phyloP scores from a whole-genome alignment of 2,113 vertebrate species.

The Corydoras sp. region DNA sequence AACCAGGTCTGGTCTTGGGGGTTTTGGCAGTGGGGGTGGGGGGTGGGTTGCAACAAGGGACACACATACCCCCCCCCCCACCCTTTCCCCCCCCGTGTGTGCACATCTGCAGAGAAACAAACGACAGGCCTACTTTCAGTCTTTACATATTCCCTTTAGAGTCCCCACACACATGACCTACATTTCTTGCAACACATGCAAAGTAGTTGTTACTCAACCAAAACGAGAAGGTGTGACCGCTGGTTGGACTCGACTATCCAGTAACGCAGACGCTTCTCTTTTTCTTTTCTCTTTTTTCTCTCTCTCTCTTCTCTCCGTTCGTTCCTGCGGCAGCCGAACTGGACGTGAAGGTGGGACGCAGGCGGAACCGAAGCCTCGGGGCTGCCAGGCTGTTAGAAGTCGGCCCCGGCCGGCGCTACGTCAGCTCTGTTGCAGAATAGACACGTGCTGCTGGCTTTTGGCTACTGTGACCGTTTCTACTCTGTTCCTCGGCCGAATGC shows the following conservation, averaged over 20 bases:
- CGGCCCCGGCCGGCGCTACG: background rate
- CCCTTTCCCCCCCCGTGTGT: slow-evolving; percentile 28
- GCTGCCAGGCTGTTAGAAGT: background rate
- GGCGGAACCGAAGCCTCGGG: no score
- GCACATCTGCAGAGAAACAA: slow-evolving; percentile 63
- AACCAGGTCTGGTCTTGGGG: slow-evolving; percentile 50
- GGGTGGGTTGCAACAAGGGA: slow-evolving; percentile 39
- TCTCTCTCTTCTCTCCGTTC: background rate
- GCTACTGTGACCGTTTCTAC: background rate
- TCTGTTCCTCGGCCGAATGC: no score
- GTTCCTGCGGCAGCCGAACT: background rate
- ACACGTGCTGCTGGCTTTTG: slow-evolving; percentile 13
- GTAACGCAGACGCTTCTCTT: background rate
- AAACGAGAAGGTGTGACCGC: background rate
- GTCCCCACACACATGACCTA: slow-evolving; percentile 4
- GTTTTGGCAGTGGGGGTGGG: background rate
- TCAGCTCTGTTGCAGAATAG: slow-evolving; percentile 28
- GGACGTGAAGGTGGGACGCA: no score
- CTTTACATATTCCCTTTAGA: slow-evolving; percentile 1
- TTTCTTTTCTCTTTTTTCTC: background rate
- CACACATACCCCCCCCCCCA: slow-evolving; percentile 47
- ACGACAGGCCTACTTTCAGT: slow-evolving; percentile 24
- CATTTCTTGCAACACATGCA: slow-evolving; percentile 1
- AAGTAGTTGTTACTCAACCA: background rate
- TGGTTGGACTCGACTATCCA: background rate